These are phyloP conservation scores for Macrophya annulata DNA, from an alignment of 2,888 invertebrate species.

Conservation along the genomic window DNA sequence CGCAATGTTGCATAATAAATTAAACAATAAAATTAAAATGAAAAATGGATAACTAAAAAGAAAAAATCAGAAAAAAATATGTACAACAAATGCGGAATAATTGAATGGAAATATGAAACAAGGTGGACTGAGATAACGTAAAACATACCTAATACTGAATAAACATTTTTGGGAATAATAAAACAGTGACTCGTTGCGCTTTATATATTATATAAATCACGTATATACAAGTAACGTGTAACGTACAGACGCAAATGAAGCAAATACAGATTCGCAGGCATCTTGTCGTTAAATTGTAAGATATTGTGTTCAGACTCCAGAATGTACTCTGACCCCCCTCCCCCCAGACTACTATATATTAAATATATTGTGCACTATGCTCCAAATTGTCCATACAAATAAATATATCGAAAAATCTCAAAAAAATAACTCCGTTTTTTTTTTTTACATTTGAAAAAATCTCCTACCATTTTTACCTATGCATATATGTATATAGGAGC, in stretches of 20 bases:
- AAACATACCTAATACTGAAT: constrained; percentile 65
- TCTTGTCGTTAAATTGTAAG: constrained; percentile 78
- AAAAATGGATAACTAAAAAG: constrained; percentile 56
- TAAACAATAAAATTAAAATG: constrained; percentile 49
- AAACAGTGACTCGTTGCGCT: constrained; percentile 74
- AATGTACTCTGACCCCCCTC: constrained; percentile 76
- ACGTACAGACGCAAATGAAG: constrained; percentile 75
- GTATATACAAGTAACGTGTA: constrained; percentile 69
- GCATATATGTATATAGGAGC: neutral
- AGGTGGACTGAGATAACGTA: constrained; percentile 70
- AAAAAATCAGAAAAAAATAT: constrained; percentile 60
- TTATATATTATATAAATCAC: constrained; percentile 68
- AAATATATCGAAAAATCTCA: constrained; percentile 75
- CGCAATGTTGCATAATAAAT: constrained; percentile 71
- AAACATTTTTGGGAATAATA: constrained; percentile 56
- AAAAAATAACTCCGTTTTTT: constrained; percentile 16
- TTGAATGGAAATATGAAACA: constrained; percentile 65
- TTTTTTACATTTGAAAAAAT: neutral
- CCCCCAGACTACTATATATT: constrained; percentile 69
- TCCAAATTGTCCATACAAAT: constrained; percentile 78
- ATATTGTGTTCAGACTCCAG: constrained; percentile 77
- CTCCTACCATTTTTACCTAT: neutral
- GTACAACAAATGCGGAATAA: constrained; percentile 56
- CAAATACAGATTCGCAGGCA: constrained; percentile 75
- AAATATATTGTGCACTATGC: constrained; percentile 77